Evolutionary conservation across 2,888 invertebrate species (phyloP).

Genomic region (Lasioglossum pauxillum): DNA sequence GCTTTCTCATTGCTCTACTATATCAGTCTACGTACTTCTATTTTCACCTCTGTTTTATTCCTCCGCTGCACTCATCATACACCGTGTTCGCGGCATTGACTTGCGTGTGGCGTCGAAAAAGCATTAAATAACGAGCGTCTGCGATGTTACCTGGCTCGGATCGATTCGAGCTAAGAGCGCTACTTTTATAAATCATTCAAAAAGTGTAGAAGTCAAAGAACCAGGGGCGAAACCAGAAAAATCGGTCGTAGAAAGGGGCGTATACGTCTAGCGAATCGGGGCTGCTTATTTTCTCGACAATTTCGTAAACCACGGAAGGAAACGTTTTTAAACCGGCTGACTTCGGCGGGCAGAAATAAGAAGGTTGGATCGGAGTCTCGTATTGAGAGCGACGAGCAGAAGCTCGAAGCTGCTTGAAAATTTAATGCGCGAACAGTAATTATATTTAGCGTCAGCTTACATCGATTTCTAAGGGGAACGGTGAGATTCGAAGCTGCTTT

Average conservation of each 20-base stretch:
- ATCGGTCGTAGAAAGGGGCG: neutral
- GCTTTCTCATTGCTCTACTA: neutral
- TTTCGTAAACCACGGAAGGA: neutral
- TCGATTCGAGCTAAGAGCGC: neutral
- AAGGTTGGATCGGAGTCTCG: conserved; percentile 14
- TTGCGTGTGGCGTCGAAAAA: conserved; percentile 11
- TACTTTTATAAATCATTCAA: neutral
- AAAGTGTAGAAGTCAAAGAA: neutral
- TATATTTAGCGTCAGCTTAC: conserved; percentile 60
- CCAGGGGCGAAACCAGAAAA: neutral
- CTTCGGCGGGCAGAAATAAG: conserved; percentile 38
- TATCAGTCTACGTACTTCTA: conserved; percentile 23
- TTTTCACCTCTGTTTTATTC: conserved; percentile 38
- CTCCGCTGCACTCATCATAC: conserved; percentile 6
- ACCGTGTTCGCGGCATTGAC: conserved; percentile 27
- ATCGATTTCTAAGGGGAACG: conserved; percentile 51
- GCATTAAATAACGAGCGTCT: conserved; percentile 11
- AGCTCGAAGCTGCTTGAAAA: conserved; percentile 52
- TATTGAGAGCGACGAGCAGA: conserved; percentile 30
- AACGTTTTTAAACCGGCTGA: neutral
- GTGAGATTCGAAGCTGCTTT: conserved; percentile 5
- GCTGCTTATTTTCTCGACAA: neutral
- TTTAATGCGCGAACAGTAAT: conserved; percentile 59
- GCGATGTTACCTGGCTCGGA: neutral
- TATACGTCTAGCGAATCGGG: neutral